Percentiles rank a stretch among this genome's conserved stretches.
phyloP scores from a whole-genome alignment of 2,888 invertebrate genomes.

The Carabus problematicus region DNA sequence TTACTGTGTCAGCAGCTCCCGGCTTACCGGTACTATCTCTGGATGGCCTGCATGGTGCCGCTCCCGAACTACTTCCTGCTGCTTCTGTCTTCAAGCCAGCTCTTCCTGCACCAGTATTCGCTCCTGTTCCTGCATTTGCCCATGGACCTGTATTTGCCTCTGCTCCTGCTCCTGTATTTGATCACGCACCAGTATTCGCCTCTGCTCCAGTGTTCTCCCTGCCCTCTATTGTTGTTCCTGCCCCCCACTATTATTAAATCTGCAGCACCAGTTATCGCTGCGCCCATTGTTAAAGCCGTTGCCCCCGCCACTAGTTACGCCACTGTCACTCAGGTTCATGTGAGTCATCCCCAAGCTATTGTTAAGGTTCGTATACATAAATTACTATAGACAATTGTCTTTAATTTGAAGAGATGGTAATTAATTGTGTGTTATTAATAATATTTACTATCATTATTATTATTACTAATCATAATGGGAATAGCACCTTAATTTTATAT shows the following conservation, averaged over 20 bases:
- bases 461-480: too few species aligned
- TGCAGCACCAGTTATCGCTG: constrained; percentile 43
- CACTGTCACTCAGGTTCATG: constrained; percentile 60
- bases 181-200: constrained; percentile 47
- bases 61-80: constrained; percentile 41
- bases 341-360: constrained; percentile 53
- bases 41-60: constrained; percentile 16
- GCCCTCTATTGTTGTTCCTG: too few species aligned
- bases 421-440: too few species aligned
- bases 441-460: too few species aligned
- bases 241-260: constrained; percentile 45
- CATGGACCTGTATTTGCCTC: constrained; percentile 40
- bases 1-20: constrained; percentile 25
- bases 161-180: constrained; percentile 44
- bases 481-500: too few species aligned
- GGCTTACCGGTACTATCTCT: constrained; percentile 15
- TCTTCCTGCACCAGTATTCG: constrained; percentile 40
- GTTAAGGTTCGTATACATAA: constrained; percentile 51
- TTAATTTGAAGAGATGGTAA: too few species aligned
- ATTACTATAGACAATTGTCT: too few species aligned
- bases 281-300: constrained; percentile 50
- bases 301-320: constrained; percentile 67
- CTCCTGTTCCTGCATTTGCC: constrained; percentile 42
- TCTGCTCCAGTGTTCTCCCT: constrained; percentile 43
- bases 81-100: constrained; percentile 45